A percentile compares a stretch with the other conserved stretches of the same genome.
These are phyloP conservation scores for Thamnaconus septentrionalis DNA, from an alignment of 2,113 vertebrate genomes.

Conservation along the genomic window DNA sequence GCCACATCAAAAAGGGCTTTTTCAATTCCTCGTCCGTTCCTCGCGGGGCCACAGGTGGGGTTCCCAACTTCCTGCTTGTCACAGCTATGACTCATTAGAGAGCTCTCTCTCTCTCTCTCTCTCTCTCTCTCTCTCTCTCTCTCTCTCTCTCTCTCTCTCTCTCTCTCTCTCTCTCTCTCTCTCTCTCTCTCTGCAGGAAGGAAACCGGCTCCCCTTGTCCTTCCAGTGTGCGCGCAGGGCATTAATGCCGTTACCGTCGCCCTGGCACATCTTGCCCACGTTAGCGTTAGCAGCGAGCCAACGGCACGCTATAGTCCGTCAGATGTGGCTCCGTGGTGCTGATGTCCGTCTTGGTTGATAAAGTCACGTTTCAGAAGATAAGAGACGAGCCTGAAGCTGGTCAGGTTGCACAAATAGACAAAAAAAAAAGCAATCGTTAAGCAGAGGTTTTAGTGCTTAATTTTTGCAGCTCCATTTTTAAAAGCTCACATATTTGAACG, in stretches of 20 bases:
- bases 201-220: conserved; percentile 53
- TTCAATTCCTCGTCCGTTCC: conserved; percentile 27
- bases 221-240: conserved; percentile 48
- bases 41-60: conserved; percentile 58
- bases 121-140: no score
- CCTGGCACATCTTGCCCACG: conserved; percentile 57
- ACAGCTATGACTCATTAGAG: conserved; percentile 70
- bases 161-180: conserved; percentile 8
- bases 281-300: conserved; percentile 51
- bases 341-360: conserved; percentile 21
- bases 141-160: no score
- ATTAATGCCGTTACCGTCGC: conserved; percentile 42
- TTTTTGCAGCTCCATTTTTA: no score
- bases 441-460: no score
- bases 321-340: conserved; percentile 40
- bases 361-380: conserved; percentile 4
- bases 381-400: no score
- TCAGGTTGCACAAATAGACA: no score
- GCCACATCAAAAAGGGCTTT: conserved; percentile 59
- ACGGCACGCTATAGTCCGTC: conserved; percentile 47
- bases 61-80: conserved; percentile 65
- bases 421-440: no score
- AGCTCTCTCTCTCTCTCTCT: conserved; percentile 12
- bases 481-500: no score
- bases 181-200: conserved; percentile 52